Conservation (phyloP, 2,797 vertebrate species). For the Rhodeus uyekii region DNA sequence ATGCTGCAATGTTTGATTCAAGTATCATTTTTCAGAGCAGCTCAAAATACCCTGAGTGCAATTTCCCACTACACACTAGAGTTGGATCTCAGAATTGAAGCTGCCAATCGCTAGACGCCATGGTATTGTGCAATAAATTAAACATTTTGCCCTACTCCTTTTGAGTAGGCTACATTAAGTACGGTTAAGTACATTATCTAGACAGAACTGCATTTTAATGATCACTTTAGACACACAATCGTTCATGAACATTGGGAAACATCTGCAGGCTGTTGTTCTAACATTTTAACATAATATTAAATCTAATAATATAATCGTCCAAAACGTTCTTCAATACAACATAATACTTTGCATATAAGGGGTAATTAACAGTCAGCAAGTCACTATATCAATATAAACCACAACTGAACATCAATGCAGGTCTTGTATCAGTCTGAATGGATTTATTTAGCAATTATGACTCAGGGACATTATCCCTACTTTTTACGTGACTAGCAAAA, state of each 20-base stretch:
- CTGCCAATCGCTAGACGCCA: background rate
- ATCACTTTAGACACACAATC: background rate
- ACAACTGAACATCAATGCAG: background rate
- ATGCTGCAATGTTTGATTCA: constrained; percentile 19
- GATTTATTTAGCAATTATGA: background rate
- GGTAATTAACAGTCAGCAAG: background rate
- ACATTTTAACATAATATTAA: background rate
- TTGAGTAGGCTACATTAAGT: background rate
- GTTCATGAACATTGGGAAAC: background rate
- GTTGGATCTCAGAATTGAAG: background rate
- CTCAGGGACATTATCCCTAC: background rate
- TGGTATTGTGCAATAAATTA: background rate
- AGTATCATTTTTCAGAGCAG: constrained; percentile 15
- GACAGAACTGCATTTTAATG: background rate
- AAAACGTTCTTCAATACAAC: background rate
- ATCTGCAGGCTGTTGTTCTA: no score
- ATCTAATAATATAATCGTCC: background rate
- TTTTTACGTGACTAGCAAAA: background rate
- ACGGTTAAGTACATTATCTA: background rate
- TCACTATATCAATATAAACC: background rate
- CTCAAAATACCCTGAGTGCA: constrained; percentile 5
- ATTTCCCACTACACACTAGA: constrained; percentile 9
- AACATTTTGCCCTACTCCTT: background rate
- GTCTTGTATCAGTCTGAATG: background rate
- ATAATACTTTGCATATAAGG: background rate